A percentile compares a stretch with the other conserved stretches of the same genome.
phyloP scores from a whole-genome alignment of 2,797 vertebrate genomes.

The Esox masquinongy region DNA sequence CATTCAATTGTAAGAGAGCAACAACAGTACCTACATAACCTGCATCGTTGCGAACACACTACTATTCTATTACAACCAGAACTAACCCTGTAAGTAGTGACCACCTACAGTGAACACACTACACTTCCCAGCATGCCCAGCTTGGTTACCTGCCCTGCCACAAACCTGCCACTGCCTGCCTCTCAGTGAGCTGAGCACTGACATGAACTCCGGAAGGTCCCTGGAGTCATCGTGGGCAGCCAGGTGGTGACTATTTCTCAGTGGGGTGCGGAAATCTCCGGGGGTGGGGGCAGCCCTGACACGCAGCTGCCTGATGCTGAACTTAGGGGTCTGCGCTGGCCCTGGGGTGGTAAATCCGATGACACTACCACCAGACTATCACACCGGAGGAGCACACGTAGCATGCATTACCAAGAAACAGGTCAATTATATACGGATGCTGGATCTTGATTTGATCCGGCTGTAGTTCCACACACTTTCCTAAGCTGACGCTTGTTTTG shows the following conservation, averaged over 20 bases:
- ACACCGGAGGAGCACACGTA: slow-evolving; percentile 1
- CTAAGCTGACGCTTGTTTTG: no score
- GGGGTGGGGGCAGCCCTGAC: slow-evolving; percentile 43
- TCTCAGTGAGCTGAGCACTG: slow-evolving; percentile 42
- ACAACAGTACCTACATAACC: not conserved
- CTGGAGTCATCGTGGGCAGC: slow-evolving; percentile 38
- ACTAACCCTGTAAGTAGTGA: not conserved
- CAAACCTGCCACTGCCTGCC: slow-evolving; percentile 38
- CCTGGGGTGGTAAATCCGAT: slow-evolving; percentile 16
- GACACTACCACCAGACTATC: slow-evolving; percentile 1
- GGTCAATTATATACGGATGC: not conserved
- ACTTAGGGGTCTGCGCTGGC: slow-evolving; percentile 14
- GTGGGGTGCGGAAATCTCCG: slow-evolving; percentile 50
- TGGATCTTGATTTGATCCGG: no score
- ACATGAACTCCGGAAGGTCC: slow-evolving; percentile 51
- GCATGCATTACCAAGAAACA: slow-evolving; percentile 11
- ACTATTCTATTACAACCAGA: not conserved
- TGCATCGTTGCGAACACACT: not conserved
- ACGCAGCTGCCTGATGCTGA: slow-evolving; percentile 5
- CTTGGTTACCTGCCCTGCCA: slow-evolving; percentile 55
- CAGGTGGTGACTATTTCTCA: slow-evolving; percentile 46
- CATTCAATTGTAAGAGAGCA: not conserved
- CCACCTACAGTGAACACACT: not conserved
- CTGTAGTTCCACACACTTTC: no score
- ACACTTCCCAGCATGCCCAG: slow-evolving; percentile 50